A percentile compares a stretch with the other conserved stretches of the same genome.
phyloP scores from a whole-genome alignment of 2,797 vertebrate species.

The Petrocephalus schoutedeni region DNA sequence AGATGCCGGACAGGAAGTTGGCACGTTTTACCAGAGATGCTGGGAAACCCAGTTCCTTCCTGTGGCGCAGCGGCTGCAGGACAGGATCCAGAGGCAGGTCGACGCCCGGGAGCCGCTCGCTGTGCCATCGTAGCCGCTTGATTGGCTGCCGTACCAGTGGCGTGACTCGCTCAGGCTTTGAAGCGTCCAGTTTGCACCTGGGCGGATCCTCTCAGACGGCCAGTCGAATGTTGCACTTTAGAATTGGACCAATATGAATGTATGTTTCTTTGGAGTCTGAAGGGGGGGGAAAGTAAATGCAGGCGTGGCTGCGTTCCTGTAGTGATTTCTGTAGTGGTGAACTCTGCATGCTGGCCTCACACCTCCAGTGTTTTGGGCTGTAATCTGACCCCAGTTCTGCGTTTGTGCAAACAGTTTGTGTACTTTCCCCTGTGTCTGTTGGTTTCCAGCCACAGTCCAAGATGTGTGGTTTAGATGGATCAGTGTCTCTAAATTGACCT shows the following conservation, averaged over 20 bases:
- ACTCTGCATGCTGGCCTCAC: not conserved
- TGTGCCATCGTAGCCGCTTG: constrained; percentile 31
- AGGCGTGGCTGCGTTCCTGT: not conserved
- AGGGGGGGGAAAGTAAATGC: not conserved
- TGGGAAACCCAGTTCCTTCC: constrained; percentile 89
- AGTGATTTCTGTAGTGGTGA: not conserved
- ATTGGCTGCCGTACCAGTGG: not conserved
- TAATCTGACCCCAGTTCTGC: not conserved
- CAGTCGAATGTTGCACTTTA: constrained; percentile 37
- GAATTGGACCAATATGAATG: not conserved
- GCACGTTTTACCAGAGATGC: constrained; percentile 65
- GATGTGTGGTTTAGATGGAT: not conserved
- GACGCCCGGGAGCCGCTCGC: constrained; percentile 41
- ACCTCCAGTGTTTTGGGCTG: not conserved
- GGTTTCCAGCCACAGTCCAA: not conserved
- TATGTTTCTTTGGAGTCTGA: constrained; percentile 25
- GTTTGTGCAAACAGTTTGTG: not conserved
- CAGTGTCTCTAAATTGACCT: not conserved
- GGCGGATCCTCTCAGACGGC: not conserved
- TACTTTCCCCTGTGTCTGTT: not conserved
- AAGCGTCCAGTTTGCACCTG: not conserved
- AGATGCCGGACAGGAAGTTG: constrained; percentile 62
- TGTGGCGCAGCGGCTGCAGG: constrained; percentile 75
- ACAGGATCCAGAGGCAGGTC: constrained; percentile 55
- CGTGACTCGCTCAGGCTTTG: not conserved